phyloP scores from a whole-genome alignment of 1,140 invertebrate genomes.

The Magallana gigas region DNA sequence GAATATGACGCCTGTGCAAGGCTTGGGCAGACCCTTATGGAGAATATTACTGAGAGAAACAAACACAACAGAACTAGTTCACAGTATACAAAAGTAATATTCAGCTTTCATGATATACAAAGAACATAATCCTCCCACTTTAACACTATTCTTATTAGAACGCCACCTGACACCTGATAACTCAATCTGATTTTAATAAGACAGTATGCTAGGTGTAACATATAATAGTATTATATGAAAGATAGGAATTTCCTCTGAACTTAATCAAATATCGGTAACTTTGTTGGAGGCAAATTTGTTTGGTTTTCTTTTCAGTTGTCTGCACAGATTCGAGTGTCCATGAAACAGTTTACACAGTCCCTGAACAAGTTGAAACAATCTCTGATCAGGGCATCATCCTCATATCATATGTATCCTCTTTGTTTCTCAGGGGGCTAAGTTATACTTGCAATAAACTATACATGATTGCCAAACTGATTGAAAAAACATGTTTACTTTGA shows the following conservation, averaged over 20 bases:
- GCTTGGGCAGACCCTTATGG: constrained; percentile 74
- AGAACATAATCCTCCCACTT: no score
- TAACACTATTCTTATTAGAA: no score
- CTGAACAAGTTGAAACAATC: constrained; percentile 72
- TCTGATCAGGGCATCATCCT: constrained; percentile 71
- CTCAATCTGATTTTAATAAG: no score
- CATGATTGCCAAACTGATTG: no score
- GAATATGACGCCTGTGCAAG: constrained; percentile 73
- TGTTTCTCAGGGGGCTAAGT: background rate
- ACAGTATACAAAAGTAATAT: constrained; percentile 72
- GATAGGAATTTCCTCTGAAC: no score
- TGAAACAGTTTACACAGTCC: constrained; percentile 73
- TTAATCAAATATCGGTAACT: no score
- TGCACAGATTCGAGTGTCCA: constrained; percentile 68
- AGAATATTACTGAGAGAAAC: constrained; percentile 74
- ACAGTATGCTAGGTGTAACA: no score
- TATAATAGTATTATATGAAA: background rate
- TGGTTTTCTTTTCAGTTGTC: constrained; percentile 67
- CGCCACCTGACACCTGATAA: no score
- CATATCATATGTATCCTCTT: constrained; percentile 76
- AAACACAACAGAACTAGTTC: constrained; percentile 71
- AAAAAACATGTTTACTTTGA: no score
- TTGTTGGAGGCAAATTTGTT: no score
- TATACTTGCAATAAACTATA: background rate
- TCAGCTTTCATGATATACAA: no score